Base-by-base conservation (phyloP, 2,888 invertebrate species). In the Agriopis aurantiaria region DNA sequence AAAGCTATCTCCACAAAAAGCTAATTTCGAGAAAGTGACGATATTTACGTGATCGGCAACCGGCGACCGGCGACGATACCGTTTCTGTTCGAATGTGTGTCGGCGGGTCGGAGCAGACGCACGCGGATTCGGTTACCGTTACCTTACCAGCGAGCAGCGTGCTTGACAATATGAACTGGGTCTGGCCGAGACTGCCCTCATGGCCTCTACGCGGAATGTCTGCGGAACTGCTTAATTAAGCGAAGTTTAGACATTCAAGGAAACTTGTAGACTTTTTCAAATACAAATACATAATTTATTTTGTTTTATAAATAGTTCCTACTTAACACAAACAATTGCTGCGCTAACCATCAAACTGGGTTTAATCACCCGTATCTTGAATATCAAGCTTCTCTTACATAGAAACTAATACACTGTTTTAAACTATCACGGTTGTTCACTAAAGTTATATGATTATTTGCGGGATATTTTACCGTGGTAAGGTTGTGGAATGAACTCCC, bases 81-180 rank as follows among this genome's bases (percentile, higher is more conserved):
- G 75, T 83, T 82, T 79, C 74, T 65, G 75, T 46, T 55, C 68
- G 82, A 82, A 86, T 85, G 84, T 87, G 78, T 86, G 87, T 78
- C 82, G 82, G 65, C 75, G 69, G 82, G 86, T 85, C 86, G 80
- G 75, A 68, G 75, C 79, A 76, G 72, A 69, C 69, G 61, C 65
- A 67, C 63, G 68, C 65, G 71, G 73, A 58, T 68, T 72, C 57
- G 12, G 51, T 40, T 75, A 75, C 77, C 77, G 77, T 77, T 77
- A 76, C 66, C 46, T 43, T 51, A 65, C 65, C 56, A 43, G 56
- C 56, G 56, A 55, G 17, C 57, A 45, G 57, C 88, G 85, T 86
- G 57, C 69, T 48, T 49, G 51, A 71, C 59, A 67, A 71, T 67
- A 40, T 40, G 41, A 59, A 70, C 51, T 69, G 51, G 69, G 64